Evolutionary conservation across 2,888 invertebrate genomes (phyloP), one percentile per base, ranked within the genome.

Genomic region (Dioctria rufipes): DNA sequence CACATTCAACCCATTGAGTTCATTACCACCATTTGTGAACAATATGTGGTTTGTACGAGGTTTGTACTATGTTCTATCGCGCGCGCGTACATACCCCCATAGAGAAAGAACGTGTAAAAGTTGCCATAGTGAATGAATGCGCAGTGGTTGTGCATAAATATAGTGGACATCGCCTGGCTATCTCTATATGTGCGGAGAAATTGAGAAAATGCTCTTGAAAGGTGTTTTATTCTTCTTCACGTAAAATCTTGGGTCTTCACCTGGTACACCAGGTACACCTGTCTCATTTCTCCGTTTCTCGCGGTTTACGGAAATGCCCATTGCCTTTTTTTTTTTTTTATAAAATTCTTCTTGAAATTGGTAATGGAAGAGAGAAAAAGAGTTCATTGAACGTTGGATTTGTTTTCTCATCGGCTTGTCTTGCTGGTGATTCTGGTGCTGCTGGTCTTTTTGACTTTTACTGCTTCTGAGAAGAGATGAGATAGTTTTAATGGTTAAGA

Each of bases 11-110:
- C 77, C 81, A 81, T 75, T 80, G 79, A 82, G 82, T 82, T 82
- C 82, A 80, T 81, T 82, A 82, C 82, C 82, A 81, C 81, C 80
- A 61, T 75, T 75, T 65, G 69, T 73, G 82, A 75, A 81, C 81
- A 81, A 81, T 82, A 82, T 82, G 80, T 69, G 71, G 49, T 42
- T 51, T 71, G 61, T 39, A 46, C 49, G 80, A 60, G 71, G 49
- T 42, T 51, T 71, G 61, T 39, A 46, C 49, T 49, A 37, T 42
- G 60, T 79, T 79, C 46, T 69, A 66, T 58, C 67, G 46, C 51
- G 37, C 11, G 37, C 49, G 49, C 25, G 25, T 25, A 25, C 25
- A 25, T 25, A 25, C 25, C 25, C 25, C 25, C 25, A 25, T 25
- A 25, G 25, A 25, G 25, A 25, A 49, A 63, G 61, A 77, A 63